Conservation (phyloP, 2,888 invertebrate species). For the Dryobota labecula region DNA sequence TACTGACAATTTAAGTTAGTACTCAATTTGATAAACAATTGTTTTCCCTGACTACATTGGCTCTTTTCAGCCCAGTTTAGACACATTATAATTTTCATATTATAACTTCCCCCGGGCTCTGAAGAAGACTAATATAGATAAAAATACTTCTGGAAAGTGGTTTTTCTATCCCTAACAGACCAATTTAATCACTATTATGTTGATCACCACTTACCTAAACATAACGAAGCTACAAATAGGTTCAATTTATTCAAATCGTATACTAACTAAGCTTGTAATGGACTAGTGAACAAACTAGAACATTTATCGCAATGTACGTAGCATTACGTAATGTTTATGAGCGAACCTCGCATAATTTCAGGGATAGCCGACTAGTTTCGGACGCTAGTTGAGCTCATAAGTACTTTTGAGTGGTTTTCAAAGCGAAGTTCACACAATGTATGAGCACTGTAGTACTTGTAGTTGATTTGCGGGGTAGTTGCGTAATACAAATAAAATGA, state of each 20-base stretch:
- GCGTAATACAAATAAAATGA: too few species aligned
- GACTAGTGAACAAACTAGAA: conserved; percentile 2
- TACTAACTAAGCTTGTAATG: conserved; percentile 4
- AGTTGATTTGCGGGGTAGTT: too few species aligned
- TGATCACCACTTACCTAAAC: conserved; percentile 1
- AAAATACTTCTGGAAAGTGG: not conserved
- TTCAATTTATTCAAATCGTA: not conserved
- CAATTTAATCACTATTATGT: not conserved
- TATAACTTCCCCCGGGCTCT: not conserved
- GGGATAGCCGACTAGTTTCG: not conserved
- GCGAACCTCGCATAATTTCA: conserved; percentile 1
- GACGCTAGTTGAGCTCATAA: conserved; percentile 4
- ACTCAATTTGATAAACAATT: not conserved
- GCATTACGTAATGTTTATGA: conserved; percentile 10
- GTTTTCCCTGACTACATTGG: not conserved
- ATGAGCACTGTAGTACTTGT: not conserved
- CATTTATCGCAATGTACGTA: conserved; percentile 10
- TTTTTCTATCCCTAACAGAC: too few species aligned
- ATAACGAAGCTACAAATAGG: not conserved
- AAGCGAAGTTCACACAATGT: not conserved
- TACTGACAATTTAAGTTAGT: not conserved
- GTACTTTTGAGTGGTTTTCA: conserved; percentile 3
- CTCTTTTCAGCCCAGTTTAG: not conserved
- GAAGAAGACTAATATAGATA: not conserved
- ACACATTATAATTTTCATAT: not conserved